These are phyloP conservation scores for Ovis aries DNA, from an alignment of 2,113 vertebrate genomes.

Conservation along the genomic window ARS-UI_Ramb_v3.0 NC_056055.1:207424501-207425000, in stretches of 20 bases:
- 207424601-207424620: conserved; percentile 51
- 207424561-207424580: conserved; percentile 53
- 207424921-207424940: not conserved
- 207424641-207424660: conserved; percentile 4
- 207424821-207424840: not conserved
- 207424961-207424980: not conserved
- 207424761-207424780: not conserved
- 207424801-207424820: not conserved
- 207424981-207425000: not conserved
- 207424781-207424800: not conserved
- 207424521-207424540: conserved; percentile 61
- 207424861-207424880: not conserved
- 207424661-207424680: conserved; percentile 20
- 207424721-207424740: not conserved
- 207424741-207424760: not conserved
- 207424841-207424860: not conserved
- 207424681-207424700: not conserved
- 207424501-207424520: conserved; percentile 75
- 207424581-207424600: conserved; percentile 50
- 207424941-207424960: not conserved
- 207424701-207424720: not conserved
- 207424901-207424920: not conserved
- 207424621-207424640: conserved; percentile 43
- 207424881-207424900: not conserved
- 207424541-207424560: conserved; percentile 72